Conservation (phyloP, 2,888 invertebrate species). For the Bembecia ichneumoniformis region DNA sequence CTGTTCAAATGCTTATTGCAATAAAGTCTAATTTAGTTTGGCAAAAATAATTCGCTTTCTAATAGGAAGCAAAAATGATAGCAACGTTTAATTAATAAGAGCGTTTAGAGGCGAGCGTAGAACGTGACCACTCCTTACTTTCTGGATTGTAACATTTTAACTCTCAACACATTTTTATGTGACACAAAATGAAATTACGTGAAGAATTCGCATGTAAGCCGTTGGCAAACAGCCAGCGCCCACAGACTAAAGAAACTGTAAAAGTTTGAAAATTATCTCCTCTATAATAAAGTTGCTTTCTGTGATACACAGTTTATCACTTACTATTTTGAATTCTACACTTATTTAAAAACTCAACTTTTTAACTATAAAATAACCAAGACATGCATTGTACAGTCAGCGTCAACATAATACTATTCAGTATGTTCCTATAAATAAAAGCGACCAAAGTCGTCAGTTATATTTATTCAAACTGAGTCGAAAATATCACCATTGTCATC, state of each 20-base stretch:
- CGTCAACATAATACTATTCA: no score
- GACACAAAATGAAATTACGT: constrained; percentile 35
- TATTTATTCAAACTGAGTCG: no score
- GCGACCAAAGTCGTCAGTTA: no score
- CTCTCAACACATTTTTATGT: constrained; percentile 23
- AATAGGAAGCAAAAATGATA: not conserved
- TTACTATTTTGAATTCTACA: constrained; percentile 2
- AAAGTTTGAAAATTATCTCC: constrained; percentile 15
- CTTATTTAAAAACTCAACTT: not conserved
- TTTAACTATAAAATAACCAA: not conserved
- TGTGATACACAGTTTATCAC: constrained; percentile 6
- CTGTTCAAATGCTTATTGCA: no score
- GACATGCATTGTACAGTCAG: no score
- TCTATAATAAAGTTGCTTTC: constrained; percentile 4
- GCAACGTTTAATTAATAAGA: not conserved
- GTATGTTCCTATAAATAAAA: no score
- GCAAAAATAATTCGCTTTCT: no score
- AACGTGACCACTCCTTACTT: constrained; percentile 10
- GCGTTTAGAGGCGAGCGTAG: constrained; percentile 2
- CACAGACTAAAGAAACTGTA: constrained; percentile 10
- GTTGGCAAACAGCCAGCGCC: constrained; percentile 31
- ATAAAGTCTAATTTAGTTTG: no score
- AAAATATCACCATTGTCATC: no score
- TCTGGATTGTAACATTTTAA: constrained; percentile 22
- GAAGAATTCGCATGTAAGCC: constrained; percentile 31